phyloP scores from a whole-genome alignment of 2,113 vertebrate species.

The Nycticorax nycticorax region DNA sequence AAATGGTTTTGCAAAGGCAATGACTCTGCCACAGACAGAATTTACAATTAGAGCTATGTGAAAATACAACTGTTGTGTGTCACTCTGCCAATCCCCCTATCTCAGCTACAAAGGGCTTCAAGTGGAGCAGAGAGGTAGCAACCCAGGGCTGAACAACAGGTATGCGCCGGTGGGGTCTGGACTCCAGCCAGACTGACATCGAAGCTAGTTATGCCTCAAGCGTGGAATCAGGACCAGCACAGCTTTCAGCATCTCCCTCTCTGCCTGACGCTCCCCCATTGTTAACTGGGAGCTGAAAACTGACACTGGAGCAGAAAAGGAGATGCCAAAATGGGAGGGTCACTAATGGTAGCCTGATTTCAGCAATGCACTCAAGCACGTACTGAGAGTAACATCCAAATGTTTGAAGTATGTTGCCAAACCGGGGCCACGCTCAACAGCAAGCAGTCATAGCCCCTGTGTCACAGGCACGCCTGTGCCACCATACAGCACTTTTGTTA shows the following conservation, averaged over 20 bases:
- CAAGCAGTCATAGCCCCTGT: not conserved
- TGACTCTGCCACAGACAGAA: not conserved
- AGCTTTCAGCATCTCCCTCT: not conserved
- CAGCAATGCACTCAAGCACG: rapidly evolving
- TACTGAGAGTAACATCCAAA: not conserved
- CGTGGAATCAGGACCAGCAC: not conserved
- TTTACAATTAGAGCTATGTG: not conserved
- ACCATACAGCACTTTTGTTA: not conserved
- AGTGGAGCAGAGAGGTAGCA: not conserved
- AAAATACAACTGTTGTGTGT: not conserved
- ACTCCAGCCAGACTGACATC: not conserved
- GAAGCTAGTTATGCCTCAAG: not conserved
- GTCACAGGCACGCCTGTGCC: not conserved
- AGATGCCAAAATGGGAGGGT: not conserved
- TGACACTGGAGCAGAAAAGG: not conserved
- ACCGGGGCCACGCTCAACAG: not conserved
- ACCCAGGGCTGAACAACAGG: not conserved
- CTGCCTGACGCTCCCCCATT: rapidly evolving
- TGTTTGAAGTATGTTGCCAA: not conserved
- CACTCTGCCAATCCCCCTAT: not conserved
- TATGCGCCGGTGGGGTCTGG: not conserved
- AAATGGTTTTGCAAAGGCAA: not conserved
- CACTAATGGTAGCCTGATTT: not conserved
- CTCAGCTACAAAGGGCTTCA: not conserved
- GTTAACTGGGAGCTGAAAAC: not conserved